Percentiles rank a stretch among this genome's conserved stretches.
Conservation (phyloP, 2,113 vertebrate species). For the Nothoprocta perdicaria region DNA sequence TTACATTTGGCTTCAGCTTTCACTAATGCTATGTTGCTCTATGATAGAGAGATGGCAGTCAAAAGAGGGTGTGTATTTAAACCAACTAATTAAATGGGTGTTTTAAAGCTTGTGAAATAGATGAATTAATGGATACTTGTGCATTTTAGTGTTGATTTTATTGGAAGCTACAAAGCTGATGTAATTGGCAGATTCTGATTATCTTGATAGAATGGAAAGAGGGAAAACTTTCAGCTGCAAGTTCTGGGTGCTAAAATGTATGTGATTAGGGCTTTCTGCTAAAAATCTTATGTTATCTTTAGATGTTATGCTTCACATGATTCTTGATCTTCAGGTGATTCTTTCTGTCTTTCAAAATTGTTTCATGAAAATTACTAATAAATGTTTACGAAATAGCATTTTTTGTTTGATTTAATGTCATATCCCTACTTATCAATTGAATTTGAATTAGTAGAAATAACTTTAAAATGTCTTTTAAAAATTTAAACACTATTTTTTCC, state of each 20-base stretch:
- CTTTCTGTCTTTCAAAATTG: not conserved
- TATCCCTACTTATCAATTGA: not conserved
- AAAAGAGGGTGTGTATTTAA: not conserved
- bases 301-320: not conserved
- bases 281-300: not conserved
- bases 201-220: not conserved
- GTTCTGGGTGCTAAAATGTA: not conserved
- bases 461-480: not conserved
- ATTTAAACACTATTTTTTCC: not conserved
- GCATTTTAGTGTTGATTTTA: not conserved
- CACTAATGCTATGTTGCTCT: not conserved
- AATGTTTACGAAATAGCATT: not conserved
- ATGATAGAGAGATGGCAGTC: not conserved
- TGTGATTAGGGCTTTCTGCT: not conserved
- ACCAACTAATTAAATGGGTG: not conserved
- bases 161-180: not conserved
- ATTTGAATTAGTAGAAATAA: not conserved
- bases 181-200: not conserved
- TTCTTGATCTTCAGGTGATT: not conserved
- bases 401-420: not conserved
- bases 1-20: not conserved
- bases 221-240: not conserved
- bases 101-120: not conserved
- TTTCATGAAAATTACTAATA: not conserved
- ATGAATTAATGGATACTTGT: not conserved